Conservation (phyloP, 2,888 invertebrate species). For the Lasioglossum figueresi region DNA sequence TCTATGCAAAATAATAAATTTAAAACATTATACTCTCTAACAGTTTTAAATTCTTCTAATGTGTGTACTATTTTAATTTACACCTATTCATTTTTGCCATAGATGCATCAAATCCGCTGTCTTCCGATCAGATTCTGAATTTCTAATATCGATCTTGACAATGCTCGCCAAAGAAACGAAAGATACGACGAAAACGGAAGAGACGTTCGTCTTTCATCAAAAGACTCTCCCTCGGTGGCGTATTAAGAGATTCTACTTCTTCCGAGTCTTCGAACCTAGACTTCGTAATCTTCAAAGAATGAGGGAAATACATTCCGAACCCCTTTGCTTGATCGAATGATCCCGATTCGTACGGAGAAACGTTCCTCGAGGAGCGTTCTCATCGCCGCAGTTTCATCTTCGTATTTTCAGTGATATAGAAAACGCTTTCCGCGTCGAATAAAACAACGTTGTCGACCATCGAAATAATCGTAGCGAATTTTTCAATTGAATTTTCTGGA, state of each 20-base stretch:
- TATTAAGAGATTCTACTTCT: conserved; percentile 8
- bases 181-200: neutral
- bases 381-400: neutral
- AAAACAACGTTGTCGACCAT: neutral
- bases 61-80: too few relatives aligned
- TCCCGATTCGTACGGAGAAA: neutral
- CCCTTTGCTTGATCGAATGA: conserved; percentile 17
- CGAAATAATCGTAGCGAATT: neutral
- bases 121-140: neutral
- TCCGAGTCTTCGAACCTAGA: neutral
- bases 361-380: neutral
- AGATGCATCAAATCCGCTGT: too few relatives aligned
- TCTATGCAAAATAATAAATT: too few relatives aligned
- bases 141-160: neutral
- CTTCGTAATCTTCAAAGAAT: conserved; percentile 21
- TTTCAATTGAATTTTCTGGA: neutral
- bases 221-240: neutral
- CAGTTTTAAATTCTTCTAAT: too few relatives aligned
- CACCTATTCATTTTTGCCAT: too few relatives aligned
- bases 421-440: neutral
- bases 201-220: neutral
- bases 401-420: neutral
- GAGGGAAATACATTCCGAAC: conserved; percentile 11
- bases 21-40: too few relatives aligned
- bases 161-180: neutral